Evolutionary conservation across 2,888 invertebrate species (phyloP).

Genomic region (Sinhomidia bicolor): DNA sequence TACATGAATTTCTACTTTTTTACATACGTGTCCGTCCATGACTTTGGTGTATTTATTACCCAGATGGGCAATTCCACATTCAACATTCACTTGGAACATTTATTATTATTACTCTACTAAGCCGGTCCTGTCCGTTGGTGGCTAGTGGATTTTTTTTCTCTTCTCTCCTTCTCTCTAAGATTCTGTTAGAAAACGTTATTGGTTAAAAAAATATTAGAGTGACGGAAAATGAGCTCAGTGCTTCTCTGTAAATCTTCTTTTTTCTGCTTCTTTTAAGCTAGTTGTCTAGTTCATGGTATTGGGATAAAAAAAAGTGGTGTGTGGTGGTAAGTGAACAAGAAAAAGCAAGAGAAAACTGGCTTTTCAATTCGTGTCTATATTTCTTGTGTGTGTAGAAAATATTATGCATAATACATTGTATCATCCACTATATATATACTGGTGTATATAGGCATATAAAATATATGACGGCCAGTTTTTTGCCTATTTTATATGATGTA

Average conservation of each 20-base stretch:
- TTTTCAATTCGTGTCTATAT: neutral
- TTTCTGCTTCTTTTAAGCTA: neutral
- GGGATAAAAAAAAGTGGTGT: constrained; percentile 37
- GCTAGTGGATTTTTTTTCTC: neutral
- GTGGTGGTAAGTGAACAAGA: neutral
- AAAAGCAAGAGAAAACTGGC: constrained; percentile 56
- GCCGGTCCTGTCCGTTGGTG: constrained; percentile 50
- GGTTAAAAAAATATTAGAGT: constrained; percentile 49
- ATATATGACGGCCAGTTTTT: too few species aligned
- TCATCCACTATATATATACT: neutral
- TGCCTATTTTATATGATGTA: neutral
- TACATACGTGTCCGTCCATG: constrained; percentile 46
- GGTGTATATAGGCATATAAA: neutral
- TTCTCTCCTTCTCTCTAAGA: constrained; percentile 6
- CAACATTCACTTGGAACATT: constrained; percentile 56
- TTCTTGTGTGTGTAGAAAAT: neutral
- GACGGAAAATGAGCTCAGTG: constrained; percentile 47
- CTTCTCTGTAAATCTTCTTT: constrained; percentile 39
- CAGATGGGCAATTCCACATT: constrained; percentile 68
- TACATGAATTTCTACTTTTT: constrained; percentile 13
- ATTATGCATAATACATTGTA: constrained; percentile 33
- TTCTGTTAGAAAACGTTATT: constrained; percentile 41
- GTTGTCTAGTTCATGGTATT: constrained; percentile 33
- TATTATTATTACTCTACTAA: constrained; percentile 64
- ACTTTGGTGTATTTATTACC: constrained; percentile 68